Percentiles rank a stretch among this genome's conserved stretches.
Evolutionary conservation across 1,140 invertebrate genomes (phyloP).

Genomic region (Myzus persicae): DNA sequence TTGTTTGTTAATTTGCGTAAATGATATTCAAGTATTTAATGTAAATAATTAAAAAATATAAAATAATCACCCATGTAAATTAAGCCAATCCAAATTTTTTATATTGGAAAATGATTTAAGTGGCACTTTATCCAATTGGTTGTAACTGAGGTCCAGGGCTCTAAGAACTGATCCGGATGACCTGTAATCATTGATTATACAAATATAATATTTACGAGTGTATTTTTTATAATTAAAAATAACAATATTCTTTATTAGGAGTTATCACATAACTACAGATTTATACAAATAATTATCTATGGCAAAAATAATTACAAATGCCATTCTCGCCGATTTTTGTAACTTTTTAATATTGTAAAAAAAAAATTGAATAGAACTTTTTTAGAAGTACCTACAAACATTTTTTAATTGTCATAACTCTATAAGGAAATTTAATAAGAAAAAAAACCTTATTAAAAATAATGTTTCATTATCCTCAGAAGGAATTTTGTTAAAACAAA

Average conservation of each 20-base stretch:
- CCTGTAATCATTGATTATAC: slow-evolving; percentile 66
- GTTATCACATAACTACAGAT: neutral
- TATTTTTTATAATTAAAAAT: neutral
- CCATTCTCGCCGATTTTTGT: neutral
- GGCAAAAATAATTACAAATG: neutral
- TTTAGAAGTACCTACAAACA: no score
- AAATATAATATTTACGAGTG: neutral
- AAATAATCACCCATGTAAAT: slow-evolving; percentile 75
- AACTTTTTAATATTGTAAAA: no score
- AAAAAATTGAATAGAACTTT: no score
- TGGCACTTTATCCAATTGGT: slow-evolving; percentile 75
- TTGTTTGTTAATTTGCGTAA: neutral
- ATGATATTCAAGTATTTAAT: neutral
- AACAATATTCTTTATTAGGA: neutral
- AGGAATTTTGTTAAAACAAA: no score
- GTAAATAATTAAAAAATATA: neutral
- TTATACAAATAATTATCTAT: neutral
- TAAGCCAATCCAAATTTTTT: slow-evolving; percentile 76
- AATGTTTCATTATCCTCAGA: no score
- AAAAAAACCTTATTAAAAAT: no score
- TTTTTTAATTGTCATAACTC: no score
- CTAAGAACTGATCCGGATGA: slow-evolving; percentile 71
- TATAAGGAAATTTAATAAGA: no score
- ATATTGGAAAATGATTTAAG: slow-evolving; percentile 72
- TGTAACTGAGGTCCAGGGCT: slow-evolving; percentile 78